phyloP scores from a whole-genome alignment of 2,888 invertebrate genomes.

The Ariolimax columbianus region DNA sequence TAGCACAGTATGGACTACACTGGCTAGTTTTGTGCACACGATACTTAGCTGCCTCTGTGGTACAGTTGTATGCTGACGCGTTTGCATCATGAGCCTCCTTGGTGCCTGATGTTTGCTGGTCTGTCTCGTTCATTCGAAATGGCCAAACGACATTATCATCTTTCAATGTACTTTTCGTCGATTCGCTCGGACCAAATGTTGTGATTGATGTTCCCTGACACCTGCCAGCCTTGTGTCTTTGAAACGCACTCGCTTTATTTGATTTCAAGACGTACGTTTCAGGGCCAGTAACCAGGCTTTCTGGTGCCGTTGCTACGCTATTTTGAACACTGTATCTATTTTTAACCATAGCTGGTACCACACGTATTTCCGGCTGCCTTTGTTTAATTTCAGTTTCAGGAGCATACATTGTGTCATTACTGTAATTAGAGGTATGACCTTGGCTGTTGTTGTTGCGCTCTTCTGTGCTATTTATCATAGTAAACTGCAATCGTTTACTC shows the following conservation, averaged over 20 bases:
- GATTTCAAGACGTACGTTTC: neutral
- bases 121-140: neutral
- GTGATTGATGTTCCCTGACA: neutral
- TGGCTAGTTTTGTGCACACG: neutral
- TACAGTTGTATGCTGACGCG: neutral
- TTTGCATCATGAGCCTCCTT: neutral
- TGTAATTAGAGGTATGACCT: neutral
- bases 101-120: no score
- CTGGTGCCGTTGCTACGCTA: neutral
- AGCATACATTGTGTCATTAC: neutral
- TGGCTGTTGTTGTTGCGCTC: neutral
- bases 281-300: neutral
- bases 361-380: neutral
- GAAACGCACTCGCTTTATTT: neutral
- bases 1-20: neutral
- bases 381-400: neutral
- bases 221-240: neutral
- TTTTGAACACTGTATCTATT: neutral
- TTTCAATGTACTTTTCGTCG: neutral
- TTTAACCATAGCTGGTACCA: neutral
- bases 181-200: neutral
- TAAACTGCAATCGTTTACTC: neutral
- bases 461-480: no score
- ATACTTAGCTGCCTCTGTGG: neutral
- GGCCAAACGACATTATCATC: neutral